Evolutionary conservation across 2,113 vertebrate genomes (phyloP).

Genomic region (Microcebus murinus): DNA sequence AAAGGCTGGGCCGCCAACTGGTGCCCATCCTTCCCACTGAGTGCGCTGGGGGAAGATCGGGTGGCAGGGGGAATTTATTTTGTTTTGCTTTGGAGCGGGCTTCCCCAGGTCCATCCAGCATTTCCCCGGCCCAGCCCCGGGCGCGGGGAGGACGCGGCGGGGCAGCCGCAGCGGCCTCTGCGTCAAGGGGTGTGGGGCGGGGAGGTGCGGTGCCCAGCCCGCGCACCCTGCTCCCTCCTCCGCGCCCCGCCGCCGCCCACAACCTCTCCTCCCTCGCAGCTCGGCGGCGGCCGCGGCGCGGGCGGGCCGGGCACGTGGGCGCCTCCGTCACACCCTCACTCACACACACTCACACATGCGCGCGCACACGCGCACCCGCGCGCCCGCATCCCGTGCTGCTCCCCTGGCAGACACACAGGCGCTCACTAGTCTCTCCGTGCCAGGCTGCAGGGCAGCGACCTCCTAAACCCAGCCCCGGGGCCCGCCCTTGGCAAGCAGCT

Average conservation of each 20-base stretch:
- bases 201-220: constrained; percentile 70
- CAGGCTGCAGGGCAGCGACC: not conserved
- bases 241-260: constrained; percentile 18
- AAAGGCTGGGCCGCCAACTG: not conserved
- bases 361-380: not conserved
- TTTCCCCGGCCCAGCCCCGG: not conserved
- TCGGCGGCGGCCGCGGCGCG: constrained; percentile 67
- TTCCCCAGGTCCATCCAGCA: not conserved
- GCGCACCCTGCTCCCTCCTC: constrained; percentile 5
- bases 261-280: constrained; percentile 61
- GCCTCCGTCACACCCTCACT: constrained; percentile 48
- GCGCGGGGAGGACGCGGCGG: not conserved
- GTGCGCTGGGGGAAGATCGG: not conserved
- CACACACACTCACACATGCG: not conserved
- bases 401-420: not conserved
- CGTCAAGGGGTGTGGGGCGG: constrained; percentile 69
- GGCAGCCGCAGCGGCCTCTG: constrained; percentile 76
- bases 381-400: constrained; percentile 14
- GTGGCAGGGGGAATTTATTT: not conserved
- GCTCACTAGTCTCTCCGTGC: not conserved
- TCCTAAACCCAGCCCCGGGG: not conserved
- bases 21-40: not conserved
- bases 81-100: not conserved
- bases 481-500: not conserved
- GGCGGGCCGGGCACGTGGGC: constrained; percentile 78